These are phyloP conservation scores for Stegodyphus dumicola DNA, from an alignment of 1,140 invertebrate species.

Conservation along the genomic window DNA sequence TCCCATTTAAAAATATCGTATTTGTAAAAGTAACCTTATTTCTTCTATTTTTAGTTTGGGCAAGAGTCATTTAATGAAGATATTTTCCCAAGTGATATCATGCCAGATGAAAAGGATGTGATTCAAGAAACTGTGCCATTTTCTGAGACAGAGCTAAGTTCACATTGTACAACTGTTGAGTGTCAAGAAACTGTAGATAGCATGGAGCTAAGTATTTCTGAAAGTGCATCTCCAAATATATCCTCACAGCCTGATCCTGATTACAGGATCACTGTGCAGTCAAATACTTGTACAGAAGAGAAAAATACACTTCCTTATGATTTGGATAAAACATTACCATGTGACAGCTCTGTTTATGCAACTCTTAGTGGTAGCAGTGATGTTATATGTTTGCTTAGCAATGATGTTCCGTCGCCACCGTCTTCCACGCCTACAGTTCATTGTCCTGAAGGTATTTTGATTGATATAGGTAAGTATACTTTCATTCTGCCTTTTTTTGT, in stretches of 20 bases:
- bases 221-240: background rate
- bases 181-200: no score
- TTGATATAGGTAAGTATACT: constrained; percentile 45
- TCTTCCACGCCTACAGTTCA: constrained; percentile 27
- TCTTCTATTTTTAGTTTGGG: constrained; percentile 25
- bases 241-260: background rate
- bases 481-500: background rate
- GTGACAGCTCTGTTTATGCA: constrained; percentile 29
- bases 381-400: constrained; percentile 52
- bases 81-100: constrained; percentile 44
- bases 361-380: constrained; percentile 59
- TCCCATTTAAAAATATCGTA: no score
- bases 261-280: background rate
- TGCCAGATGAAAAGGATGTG: constrained; percentile 27
- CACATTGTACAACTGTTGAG: no score
- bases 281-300: background rate
- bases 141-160: no score
- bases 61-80: constrained; percentile 54
- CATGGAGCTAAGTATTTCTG: background rate
- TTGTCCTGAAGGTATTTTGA: constrained; percentile 54
- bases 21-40: no score
- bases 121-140: background rate
- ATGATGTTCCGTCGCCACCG: constrained; percentile 49
- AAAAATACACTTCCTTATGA: background rate
- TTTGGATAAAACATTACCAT: background rate